Base-by-base conservation (phyloP, 2,797 vertebrate genomes). In the Chaunax sp. region DNA sequence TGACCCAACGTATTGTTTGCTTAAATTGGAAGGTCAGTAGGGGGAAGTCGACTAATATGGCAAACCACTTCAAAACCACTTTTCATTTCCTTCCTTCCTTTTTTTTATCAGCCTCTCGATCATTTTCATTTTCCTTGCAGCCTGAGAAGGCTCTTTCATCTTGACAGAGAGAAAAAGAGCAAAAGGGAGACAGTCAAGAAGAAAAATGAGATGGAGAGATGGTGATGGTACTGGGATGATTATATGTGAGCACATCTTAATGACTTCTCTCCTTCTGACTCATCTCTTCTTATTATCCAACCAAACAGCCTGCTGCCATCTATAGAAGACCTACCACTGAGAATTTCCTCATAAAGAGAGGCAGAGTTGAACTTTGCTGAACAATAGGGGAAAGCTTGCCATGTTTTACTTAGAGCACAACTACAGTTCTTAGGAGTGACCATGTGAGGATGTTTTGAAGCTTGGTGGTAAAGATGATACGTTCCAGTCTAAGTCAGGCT, bases 1-100 rank as follows among this genome's bases (percentile, higher is more conserved):
- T 2, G 33, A 85, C 75, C 84, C 87, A 86, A 90, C 44, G 77
- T 82, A 89, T 88, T 89, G 86, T 89, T 91, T 89, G 82, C 83
- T 78, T 86, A 90, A 91, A 90, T 86, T 78, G 81, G 72, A 86
- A 85, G 86, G 89, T 92, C 85, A 81, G 81, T 22, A 53, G 56
- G 68, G 76, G 72, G 76, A 78, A 74, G 82, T 50, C n/a, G 44
- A 75, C 80, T 91, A 86, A 92, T 90, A 82, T 87, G 75, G 78
- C 85, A 46, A 91, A 87, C 84, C 89, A 91, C 92, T 93, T 92
- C 89, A 91, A 87, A 91, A 89, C 72, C 89, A 90, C 86, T 91
- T 93, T 90, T 89, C 85, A 89, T 91, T 86, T 89, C 14, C 82
- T 85, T 81, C 57, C 83, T 72, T 79, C 66, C 65, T 78, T 83